These are phyloP conservation scores for Ormyrus rosae DNA, from an alignment of 2,888 invertebrate species.

Conservation along the genomic window DNA sequence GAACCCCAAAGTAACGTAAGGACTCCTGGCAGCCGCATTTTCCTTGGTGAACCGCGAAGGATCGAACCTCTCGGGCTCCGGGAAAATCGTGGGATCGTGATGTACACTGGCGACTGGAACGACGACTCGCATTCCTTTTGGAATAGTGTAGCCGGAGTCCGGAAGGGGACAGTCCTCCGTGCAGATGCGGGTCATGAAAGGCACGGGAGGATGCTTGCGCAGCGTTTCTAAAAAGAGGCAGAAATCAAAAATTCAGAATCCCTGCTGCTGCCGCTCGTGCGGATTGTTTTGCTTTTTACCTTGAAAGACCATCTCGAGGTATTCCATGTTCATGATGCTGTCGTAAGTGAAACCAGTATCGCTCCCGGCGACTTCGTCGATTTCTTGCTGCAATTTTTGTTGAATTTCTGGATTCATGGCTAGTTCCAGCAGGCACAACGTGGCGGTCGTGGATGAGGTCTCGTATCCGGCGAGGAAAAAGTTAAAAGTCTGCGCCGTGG, in stretches of 20 bases:
- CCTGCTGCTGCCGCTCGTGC: background rate
- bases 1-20: constrained; percentile 58
- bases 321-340: constrained; percentile 60
- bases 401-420: constrained; percentile 74
- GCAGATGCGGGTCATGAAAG: constrained; percentile 67
- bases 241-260: background rate
- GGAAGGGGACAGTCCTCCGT: constrained; percentile 60
- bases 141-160: constrained; percentile 56
- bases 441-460: constrained; percentile 76
- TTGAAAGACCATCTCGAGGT: constrained; percentile 6
- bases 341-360: constrained; percentile 47
- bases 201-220: constrained; percentile 69
- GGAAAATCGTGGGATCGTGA: constrained; percentile 72
- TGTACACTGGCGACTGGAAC: constrained; percentile 74
- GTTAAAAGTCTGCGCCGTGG: constrained; percentile 75
- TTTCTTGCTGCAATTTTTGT: constrained; percentile 72
- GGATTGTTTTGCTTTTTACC: background rate
- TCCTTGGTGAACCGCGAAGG: constrained; percentile 76
- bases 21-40: constrained; percentile 56
- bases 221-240: constrained; percentile 61
- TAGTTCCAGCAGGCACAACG: constrained; percentile 76
- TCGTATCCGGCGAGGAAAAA: constrained; percentile 77
- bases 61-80: constrained; percentile 67
- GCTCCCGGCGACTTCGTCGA: constrained; percentile 55
- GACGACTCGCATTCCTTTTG: constrained; percentile 62